Evolutionary conservation across 2,113 vertebrate genomes (phyloP).

Genomic region (Colinus virginianus): DNA sequence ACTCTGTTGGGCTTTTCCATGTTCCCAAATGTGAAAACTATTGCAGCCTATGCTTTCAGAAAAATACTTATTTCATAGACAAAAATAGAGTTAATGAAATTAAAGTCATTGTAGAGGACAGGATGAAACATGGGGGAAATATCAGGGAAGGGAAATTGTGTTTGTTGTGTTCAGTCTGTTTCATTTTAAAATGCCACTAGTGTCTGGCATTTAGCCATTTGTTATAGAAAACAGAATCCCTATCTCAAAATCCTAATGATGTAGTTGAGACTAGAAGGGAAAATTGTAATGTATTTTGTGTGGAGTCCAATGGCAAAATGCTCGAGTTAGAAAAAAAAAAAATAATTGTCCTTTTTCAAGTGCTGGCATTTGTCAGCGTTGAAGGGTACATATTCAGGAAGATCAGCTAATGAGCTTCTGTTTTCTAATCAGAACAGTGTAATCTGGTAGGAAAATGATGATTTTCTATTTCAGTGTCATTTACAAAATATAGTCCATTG

Average conservation of each 20-base stretch:
- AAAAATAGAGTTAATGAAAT: not conserved
- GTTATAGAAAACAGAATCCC: slow-evolving; percentile 61
- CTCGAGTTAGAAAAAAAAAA: not conserved
- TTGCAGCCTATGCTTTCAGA: not conserved
- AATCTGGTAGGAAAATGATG: slow-evolving; percentile 39
- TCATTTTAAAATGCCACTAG: slow-evolving; percentile 60
- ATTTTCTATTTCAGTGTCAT: slow-evolving; percentile 39
- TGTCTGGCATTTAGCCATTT: slow-evolving; percentile 58
- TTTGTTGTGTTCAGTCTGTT: slow-evolving; percentile 20
- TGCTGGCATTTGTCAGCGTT: slow-evolving; percentile 47
- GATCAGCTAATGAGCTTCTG: slow-evolving; percentile 62
- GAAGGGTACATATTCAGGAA: slow-evolving; percentile 47
- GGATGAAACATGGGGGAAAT: not conserved
- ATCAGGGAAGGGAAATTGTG: not conserved
- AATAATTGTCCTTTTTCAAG: slow-evolving; percentile 36
- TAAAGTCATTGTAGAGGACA: slow-evolving; percentile 12
- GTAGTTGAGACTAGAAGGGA: slow-evolving; percentile 52
- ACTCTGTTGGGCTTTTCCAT: not conserved
- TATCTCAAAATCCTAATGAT: slow-evolving; percentile 53
- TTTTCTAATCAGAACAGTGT: slow-evolving; percentile 59
- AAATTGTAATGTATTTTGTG: slow-evolving; percentile 67
- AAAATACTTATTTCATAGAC: not conserved
- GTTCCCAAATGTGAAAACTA: not conserved
- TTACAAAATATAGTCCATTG: slow-evolving; percentile 20
- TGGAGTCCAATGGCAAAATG: slow-evolving; percentile 61